A percentile compares a stretch with the other conserved stretches of the same genome.
Conservation (phyloP, 2,113 vertebrate species). For the Cariama cristata region DNA sequence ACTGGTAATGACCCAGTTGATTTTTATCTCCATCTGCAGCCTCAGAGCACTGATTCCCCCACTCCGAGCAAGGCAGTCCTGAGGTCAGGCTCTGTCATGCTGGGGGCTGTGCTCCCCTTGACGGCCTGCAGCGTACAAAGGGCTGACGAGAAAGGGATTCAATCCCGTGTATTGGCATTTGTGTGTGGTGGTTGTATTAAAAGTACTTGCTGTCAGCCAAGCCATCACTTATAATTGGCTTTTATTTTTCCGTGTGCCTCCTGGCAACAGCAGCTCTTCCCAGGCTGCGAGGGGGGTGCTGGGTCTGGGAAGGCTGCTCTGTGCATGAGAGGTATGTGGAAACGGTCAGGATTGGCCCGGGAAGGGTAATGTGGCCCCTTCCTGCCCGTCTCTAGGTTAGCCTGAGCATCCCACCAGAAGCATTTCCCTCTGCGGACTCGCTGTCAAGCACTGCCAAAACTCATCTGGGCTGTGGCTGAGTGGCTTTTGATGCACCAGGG, state of each 20-base stretch:
- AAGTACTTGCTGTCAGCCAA: constrained; percentile 37
- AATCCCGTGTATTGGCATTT: not conserved
- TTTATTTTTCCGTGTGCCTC: not conserved
- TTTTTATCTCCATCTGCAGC: not conserved
- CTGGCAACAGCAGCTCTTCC: constrained; percentile 57
- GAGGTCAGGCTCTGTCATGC: not conserved
- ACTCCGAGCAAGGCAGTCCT: not conserved
- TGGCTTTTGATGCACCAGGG: not conserved
- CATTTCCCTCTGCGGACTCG: not conserved
- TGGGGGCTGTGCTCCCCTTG: not conserved
- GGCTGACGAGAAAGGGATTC: constrained; percentile 22
- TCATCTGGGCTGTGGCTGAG: fast-evolving
- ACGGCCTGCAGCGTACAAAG: not conserved
- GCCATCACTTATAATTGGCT: constrained; percentile 48
- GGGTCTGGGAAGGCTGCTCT: not conserved
- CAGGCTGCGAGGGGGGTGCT: not conserved
- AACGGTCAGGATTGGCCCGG: not conserved
- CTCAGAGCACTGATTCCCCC: not conserved
- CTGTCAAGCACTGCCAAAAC: not conserved
- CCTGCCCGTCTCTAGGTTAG: not conserved
- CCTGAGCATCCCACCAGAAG: not conserved
- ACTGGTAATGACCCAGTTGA: not conserved
- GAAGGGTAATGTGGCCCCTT: not conserved
- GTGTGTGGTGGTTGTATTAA: constrained; percentile 3
- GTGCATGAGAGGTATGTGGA: not conserved